Base-by-base conservation (phyloP, 1,140 invertebrate species). In the Phenacoccus solenopsis region DNA sequence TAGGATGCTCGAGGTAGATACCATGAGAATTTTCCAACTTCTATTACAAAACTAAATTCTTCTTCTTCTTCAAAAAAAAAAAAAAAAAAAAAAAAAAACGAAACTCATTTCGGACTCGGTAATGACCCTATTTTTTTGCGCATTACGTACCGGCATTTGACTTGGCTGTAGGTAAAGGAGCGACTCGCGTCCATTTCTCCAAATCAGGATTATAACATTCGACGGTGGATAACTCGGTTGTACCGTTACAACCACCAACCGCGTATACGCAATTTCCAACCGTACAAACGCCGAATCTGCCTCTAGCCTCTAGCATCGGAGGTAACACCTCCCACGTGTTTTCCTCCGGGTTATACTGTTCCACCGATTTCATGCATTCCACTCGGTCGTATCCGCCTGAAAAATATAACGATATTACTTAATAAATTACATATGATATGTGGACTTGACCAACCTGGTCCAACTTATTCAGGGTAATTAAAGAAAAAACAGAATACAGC, bases 351-450 rank as follows among this genome's bases (percentile, higher is more conserved):
- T 88, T 82, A 78, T 90, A 94, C 21, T 83, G 81, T 79, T 93
- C 91, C 1, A 87, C 88, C 16, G 83, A 82, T 69, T 84, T 85
- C 57, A 94, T 79, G 76, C 90, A 93, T 77, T 94, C 90, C 20
- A 87, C 88, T 57, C 91, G 82, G 77, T 94, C 90, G 78, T 94
- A 94, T 9, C 92, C 91, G 77, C 90, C 89, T 87, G 77, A 75
- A 77, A n/a, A n/a, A n/a, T n/a, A n/a, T 80, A 68, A 32, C 21
- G 21, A 71, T 28, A 64, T 24, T 49, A n/a, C 30, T 7, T 13
- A 49, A 49, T 49, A 49, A 49, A 16, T 49, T 9, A n/a, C n/a
- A n/a, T n/a, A n/a, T n/a, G n/a, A n/a, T n/a, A n/a, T n/a, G n/a
- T n/a, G n/a, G n/a, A n/a, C n/a, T n/a, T n/a, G n/a, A n/a, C n/a